phyloP scores from a whole-genome alignment of 1,140 invertebrate genomes.

The Rhagoletis pomonella region DNA sequence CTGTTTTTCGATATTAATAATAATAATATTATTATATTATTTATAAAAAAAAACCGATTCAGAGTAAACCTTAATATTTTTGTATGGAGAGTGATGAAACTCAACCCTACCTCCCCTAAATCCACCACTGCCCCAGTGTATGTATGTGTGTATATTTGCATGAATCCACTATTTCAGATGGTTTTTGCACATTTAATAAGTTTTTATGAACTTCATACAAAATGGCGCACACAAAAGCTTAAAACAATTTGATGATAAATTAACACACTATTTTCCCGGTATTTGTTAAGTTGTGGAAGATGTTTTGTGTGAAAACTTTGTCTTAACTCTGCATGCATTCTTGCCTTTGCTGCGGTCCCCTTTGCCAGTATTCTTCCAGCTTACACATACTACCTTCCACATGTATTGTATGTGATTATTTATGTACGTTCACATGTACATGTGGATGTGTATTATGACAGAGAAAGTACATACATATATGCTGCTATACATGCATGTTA shows the following conservation, averaged over 20 bases:
- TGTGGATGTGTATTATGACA: neutral
- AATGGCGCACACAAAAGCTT: neutral
- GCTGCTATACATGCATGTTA: neutral
- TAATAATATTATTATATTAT: no score
- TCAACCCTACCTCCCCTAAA: no score
- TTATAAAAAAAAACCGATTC: no score
- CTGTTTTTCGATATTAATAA: no score
- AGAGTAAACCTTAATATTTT: no score
- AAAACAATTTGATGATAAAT: slow-evolving; percentile 34
- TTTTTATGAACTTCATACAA: slow-evolving; percentile 7
- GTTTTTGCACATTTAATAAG: slow-evolving; percentile 15
- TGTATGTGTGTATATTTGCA: no score
- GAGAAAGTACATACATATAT: neutral
- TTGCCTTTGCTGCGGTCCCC: slow-evolving; percentile 14
- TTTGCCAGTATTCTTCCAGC: neutral
- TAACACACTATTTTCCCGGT: neutral
- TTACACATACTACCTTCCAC: neutral
- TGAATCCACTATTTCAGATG: neutral
- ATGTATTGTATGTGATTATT: neutral
- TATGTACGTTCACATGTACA: neutral
- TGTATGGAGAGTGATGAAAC: no score
- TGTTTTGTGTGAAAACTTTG: slow-evolving; percentile 39
- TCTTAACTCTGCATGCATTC: neutral
- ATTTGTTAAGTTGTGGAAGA: slow-evolving; percentile 17
- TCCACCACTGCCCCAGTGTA: no score